These are phyloP conservation scores for Cydia fagiglandana DNA, from an alignment of 1,140 invertebrate genomes.

Conservation along the genomic window DNA sequence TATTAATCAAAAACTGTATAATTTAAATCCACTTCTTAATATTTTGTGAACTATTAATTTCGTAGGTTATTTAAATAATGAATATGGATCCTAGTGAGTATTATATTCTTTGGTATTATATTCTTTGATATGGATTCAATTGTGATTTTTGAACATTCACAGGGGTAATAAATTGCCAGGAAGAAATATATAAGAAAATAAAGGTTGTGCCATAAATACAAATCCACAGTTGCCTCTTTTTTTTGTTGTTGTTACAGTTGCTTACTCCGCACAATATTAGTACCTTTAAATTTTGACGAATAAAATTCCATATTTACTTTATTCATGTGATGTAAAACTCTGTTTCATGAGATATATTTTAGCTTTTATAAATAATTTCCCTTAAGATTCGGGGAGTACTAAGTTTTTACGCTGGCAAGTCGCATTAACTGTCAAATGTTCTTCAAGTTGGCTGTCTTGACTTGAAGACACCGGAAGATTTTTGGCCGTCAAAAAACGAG, in stretches of 20 bases:
- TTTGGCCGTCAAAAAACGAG: conserved; percentile 56
- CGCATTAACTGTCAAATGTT: conserved; percentile 6
- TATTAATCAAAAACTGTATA: no score
- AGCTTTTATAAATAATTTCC: no score
- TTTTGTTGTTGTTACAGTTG: no score
- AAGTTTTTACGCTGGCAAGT: background rate
- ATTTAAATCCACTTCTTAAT: no score
- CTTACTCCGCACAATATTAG: no score
- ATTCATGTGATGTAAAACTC: no score
- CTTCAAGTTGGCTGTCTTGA: conserved; percentile 19
- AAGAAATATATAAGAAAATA: background rate
- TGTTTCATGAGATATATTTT: no score
- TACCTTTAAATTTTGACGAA: no score
- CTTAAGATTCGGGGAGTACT: background rate
- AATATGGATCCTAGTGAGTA: no score
- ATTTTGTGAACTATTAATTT: background rate
- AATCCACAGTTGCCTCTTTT: background rate
- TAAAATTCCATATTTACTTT: no score
- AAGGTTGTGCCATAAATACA: background rate
- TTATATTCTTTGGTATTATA: no score
- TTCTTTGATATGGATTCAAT: background rate
- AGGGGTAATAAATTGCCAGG: background rate
- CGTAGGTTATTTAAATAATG: background rate
- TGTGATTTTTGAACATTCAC: background rate
- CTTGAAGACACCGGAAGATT: conserved; percentile 29